Evolutionary conservation across 2,113 vertebrate genomes (phyloP).

Genomic region (Neodontobutis hainanensis): DNA sequence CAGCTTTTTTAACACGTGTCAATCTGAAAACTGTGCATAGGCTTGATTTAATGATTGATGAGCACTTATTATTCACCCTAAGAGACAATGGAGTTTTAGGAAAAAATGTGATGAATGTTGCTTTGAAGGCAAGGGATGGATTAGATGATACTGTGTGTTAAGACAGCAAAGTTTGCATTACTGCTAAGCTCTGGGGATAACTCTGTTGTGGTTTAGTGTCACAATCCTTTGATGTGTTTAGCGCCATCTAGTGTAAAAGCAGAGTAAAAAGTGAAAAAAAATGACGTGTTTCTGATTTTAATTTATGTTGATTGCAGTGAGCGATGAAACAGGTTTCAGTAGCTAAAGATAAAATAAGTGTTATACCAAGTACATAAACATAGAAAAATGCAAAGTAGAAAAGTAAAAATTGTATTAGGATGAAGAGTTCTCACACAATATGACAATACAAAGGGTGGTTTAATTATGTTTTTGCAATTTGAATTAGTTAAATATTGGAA

Average conservation of each 20-base stretch:
- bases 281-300: neutral
- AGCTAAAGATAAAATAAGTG: too few relatives aligned
- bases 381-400: too few relatives aligned
- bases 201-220: neutral
- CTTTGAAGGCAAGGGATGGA: slow-evolving; percentile 1
- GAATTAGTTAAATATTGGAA: too few relatives aligned
- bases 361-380: too few relatives aligned
- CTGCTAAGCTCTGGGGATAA: neutral
- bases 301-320: neutral
- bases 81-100: slow-evolving; percentile 17
- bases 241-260: slow-evolving; percentile 56
- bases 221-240: slow-evolving; percentile 11
- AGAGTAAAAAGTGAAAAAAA: neutral
- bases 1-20: slow-evolving; percentile 20
- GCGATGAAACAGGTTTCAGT: slow-evolving; percentile 45
- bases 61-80: slow-evolving; percentile 46
- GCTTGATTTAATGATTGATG: slow-evolving; percentile 14
- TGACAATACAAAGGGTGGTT: too few relatives aligned
- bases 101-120: neutral
- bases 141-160: neutral
- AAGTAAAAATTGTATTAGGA: too few relatives aligned
- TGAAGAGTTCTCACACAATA: too few relatives aligned
- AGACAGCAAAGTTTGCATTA: slow-evolving; percentile 15
- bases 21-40: slow-evolving; percentile 7
- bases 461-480: too few relatives aligned